Base-by-base conservation (phyloP, 2,888 invertebrate species). In the Podabrus alpinus region DNA sequence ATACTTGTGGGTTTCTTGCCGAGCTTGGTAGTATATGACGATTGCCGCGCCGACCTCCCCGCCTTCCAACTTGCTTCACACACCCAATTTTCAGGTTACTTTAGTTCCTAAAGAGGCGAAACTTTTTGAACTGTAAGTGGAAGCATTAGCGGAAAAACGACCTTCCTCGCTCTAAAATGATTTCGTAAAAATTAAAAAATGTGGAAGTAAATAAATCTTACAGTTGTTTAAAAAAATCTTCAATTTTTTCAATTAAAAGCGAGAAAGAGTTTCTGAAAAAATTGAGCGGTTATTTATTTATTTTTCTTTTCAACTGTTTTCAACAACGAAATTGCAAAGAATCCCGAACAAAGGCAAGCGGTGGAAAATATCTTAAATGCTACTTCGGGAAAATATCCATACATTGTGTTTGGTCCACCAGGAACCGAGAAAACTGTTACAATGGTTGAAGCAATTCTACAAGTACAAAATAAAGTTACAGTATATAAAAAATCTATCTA, bases 391-490 rank as follows among this genome's bases (percentile, higher is more conserved):
- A 89, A 90, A 1, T 90, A 90, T 0, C 96, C 97, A 0, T 97
- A 95, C 83, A 90, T 96, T 45, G 89, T 97, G 62, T 96, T 93
- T 87, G 97, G 97, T 1, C 97, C 97, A 59, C 96, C 97, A 67
- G 97, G 96, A 76, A 93, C 93, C 0, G 94, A 93, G 0, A 94
- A 94, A 86, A 94, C 94, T 0, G 89, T 92, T 0, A 94, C 94
- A 0, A 83, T 94, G 7, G 92, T 94, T 0, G 94, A 95, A 86
- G 89, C 92, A 2, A 91, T 94, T 66, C 86, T 91, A 71, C 94
- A 94, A 85, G 88, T 93, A 80, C 80, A 82, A 3, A n/a, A 45
- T n/a, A 24, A n/a, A n/a, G 7, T 45, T 45, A n/a, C n/a, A n/a
- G n/a, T n/a, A n/a, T n/a, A n/a, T n/a, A n/a, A n/a, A n/a, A n/a